A percentile compares a stretch with the other conserved stretches of the same genome.
These are phyloP conservation scores for Apodemus agrarius DNA, from an alignment of 2,797 vertebrate genomes.

Conservation along the genomic window DNA sequence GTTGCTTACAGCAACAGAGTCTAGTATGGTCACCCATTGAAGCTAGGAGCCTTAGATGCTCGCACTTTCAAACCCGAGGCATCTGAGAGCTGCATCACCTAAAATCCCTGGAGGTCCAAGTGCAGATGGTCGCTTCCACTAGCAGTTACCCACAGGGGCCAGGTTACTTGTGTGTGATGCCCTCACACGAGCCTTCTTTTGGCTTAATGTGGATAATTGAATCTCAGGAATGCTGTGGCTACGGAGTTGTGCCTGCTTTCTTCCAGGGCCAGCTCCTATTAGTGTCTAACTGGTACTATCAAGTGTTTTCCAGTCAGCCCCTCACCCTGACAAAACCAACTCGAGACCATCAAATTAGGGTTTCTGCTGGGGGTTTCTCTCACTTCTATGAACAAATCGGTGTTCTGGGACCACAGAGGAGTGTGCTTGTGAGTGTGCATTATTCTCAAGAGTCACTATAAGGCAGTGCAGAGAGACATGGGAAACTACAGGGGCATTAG, in stretches of 20 bases:
- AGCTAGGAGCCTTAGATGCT: not conserved
- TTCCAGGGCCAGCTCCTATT: not conserved
- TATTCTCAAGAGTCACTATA: not conserved
- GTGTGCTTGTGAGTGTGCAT: not conserved
- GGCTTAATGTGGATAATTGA: not conserved
- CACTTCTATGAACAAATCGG: not conserved
- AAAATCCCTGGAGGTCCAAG: not conserved
- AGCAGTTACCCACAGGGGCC: not conserved
- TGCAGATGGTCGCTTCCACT: not conserved
- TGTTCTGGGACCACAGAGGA: not conserved
- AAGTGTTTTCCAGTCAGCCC: not conserved
- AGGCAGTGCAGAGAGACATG: not conserved
- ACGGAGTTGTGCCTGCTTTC: not conserved
- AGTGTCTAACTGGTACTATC: not conserved
- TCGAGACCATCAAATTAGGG: not conserved
- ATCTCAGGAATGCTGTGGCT: no score
- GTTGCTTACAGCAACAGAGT: not conserved
- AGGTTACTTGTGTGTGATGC: not conserved
- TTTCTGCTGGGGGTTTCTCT: not conserved
- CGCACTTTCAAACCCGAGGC: not conserved
- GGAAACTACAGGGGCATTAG: not conserved
- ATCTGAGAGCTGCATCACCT: not conserved
- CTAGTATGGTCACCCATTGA: not conserved
- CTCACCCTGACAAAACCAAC: not conserved
- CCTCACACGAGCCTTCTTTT: not conserved